These are phyloP conservation scores for Ellobium chinense DNA, from an alignment of 2,888 invertebrate species.

Conservation along the genomic window DNA sequence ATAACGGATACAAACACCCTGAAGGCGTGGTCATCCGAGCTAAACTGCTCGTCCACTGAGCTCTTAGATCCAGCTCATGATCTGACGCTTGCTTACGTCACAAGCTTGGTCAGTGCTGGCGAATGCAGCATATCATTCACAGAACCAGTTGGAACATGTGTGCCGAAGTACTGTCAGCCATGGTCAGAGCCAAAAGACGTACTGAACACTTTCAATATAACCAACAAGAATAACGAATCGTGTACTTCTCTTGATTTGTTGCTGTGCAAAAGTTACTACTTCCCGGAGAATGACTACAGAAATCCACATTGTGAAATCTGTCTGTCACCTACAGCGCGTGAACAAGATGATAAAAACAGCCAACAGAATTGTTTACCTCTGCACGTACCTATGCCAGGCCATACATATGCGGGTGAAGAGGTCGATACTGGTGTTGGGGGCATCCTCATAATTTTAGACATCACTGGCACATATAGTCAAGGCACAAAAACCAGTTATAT, in stretches of 20 bases:
- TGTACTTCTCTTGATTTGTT: neutral
- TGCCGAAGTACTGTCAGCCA: constrained; percentile 6
- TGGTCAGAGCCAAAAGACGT: too few species aligned
- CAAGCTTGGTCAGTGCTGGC: neutral
- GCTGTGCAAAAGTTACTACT: constrained; percentile 6
- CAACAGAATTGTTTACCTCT: neutral
- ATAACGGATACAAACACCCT: neutral
- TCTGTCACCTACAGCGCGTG: neutral
- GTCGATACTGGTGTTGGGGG: neutral
- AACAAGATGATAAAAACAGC: neutral
- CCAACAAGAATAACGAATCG: neutral
- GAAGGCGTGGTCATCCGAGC: neutral
- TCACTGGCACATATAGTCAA: neutral
- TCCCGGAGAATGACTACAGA: neutral
- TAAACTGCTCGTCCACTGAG: too few species aligned
- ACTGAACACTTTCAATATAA: neutral
- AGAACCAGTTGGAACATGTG: neutral
- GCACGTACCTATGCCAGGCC: too few species aligned
- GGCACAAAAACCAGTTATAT: neutral
- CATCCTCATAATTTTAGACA: constrained; percentile 23
- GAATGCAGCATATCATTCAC: neutral
- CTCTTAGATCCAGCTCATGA: neutral
- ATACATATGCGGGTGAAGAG: too few species aligned
- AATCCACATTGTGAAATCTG: constrained; percentile 22
- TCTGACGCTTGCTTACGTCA: neutral